Conservation (phyloP, 2,888 invertebrate species). For the Gryllus longicercus region DNA sequence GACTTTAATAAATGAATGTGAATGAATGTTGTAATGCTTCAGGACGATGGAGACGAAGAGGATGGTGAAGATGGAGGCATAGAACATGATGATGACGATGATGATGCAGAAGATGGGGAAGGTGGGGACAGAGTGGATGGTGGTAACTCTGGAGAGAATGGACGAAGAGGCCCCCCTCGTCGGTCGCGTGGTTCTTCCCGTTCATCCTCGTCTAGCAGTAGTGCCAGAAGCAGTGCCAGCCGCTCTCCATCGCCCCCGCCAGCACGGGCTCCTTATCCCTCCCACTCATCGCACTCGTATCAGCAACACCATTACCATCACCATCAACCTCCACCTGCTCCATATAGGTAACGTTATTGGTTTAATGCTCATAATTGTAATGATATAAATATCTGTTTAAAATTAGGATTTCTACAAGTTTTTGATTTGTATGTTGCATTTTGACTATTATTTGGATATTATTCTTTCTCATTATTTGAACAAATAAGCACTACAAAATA, state of each 20-base stretch:
- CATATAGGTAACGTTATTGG: neutral
- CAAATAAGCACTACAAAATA: no score
- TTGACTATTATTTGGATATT: no score
- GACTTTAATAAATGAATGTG: no score
- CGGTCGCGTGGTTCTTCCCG: neutral
- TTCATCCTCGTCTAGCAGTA: neutral
- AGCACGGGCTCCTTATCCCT: neutral
- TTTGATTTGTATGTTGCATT: no score
- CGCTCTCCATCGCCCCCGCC: neutral
- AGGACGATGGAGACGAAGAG: conserved; percentile 30
- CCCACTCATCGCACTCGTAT: neutral
- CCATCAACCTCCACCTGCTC: neutral
- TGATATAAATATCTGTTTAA: no score
- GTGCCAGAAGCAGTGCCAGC: neutral
- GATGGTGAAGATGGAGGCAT: conserved; percentile 28
- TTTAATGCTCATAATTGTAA: no score
- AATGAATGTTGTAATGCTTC: neutral
- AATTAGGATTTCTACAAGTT: no score
- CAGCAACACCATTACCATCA: neutral
- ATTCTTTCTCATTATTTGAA: no score
- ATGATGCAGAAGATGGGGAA: neutral
- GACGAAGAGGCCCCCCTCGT: neutral
- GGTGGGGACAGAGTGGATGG: neutral
- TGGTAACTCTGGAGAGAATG: neutral
- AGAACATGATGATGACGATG: neutral